Evolutionary conservation across 2,888 invertebrate genomes (phyloP).

Genomic region (Heteromurus nitidus): DNA sequence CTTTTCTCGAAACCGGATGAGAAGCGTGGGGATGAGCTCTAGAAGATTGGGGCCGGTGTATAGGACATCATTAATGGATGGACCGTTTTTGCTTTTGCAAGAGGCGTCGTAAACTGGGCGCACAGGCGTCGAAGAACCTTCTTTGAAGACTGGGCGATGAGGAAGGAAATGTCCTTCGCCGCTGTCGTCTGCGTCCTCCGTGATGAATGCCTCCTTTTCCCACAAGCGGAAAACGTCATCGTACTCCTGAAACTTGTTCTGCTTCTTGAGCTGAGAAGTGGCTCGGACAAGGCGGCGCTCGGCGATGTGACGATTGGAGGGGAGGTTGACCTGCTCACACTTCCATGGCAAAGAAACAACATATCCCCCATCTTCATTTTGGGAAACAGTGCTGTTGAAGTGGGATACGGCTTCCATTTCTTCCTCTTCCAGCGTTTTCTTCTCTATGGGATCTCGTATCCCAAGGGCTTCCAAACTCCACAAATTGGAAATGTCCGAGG

Average conservation of each 20-base stretch:
- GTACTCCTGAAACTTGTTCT: background rate
- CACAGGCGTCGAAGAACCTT: conserved; percentile 4
- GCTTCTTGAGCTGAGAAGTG: background rate
- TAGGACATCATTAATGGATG: conserved; percentile 10
- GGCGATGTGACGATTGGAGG: background rate
- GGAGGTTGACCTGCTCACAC: background rate
- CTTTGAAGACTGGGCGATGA: conserved; percentile 3
- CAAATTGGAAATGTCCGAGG: background rate
- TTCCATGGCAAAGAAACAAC: background rate
- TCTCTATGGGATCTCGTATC: background rate
- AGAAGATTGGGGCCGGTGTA: background rate
- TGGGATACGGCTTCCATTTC: background rate
- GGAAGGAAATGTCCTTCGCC: background rate
- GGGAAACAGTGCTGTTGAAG: background rate
- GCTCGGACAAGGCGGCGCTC: background rate
- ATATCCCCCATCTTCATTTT: conserved; percentile 1
- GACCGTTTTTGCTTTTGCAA: background rate
- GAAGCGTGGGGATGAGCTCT: background rate
- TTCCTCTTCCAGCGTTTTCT: background rate
- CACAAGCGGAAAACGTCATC: background rate
- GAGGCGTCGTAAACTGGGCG: conserved; percentile 30
- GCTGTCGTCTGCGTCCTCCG: background rate
- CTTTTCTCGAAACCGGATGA: conserved; percentile 16
- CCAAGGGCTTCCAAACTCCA: conserved; percentile 17
- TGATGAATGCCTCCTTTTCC: conserved; percentile 5